Conservation (phyloP, 1,140 invertebrate species). For the Bombus breviceps region DNA sequence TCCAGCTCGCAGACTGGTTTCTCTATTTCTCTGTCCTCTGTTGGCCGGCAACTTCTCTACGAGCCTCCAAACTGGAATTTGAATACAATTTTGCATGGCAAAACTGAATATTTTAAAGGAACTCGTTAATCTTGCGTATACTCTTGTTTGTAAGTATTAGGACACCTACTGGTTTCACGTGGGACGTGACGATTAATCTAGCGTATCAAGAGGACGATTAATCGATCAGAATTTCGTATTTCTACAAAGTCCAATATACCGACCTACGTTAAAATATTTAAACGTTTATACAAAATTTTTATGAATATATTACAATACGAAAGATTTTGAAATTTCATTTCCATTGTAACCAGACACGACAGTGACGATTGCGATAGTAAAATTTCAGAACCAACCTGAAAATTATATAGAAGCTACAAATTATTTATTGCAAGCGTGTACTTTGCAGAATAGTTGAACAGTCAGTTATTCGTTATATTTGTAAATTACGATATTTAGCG, state of each 20-base stretch:
- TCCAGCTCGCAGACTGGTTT: conserved; percentile 41
- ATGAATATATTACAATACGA: no score
- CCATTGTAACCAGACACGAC: no score
- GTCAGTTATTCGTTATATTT: not conserved
- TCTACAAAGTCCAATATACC: not conserved
- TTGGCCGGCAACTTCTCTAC: conserved; percentile 3
- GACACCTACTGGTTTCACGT: not conserved
- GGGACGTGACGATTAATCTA: not conserved
- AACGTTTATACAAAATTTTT: no score
- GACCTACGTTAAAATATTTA: not conserved
- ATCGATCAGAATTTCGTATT: not conserved
- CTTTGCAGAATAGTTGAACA: not conserved
- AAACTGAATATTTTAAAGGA: not conserved
- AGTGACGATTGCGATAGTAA: no score
- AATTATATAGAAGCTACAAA: no score
- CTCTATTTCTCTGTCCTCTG: conserved; percentile 37
- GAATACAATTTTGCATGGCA: conserved; percentile 11
- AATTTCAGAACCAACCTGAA: no score
- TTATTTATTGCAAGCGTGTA: no score
- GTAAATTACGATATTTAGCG: no score
- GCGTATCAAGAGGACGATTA: not conserved
- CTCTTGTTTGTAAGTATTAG: not conserved
- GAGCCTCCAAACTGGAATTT: not conserved
- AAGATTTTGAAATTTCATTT: no score
- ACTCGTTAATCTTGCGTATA: not conserved